These are phyloP conservation scores for Pristionchus entomophagus DNA, from an alignment of 2,888 invertebrate species.

Conservation along the genomic window DNA sequence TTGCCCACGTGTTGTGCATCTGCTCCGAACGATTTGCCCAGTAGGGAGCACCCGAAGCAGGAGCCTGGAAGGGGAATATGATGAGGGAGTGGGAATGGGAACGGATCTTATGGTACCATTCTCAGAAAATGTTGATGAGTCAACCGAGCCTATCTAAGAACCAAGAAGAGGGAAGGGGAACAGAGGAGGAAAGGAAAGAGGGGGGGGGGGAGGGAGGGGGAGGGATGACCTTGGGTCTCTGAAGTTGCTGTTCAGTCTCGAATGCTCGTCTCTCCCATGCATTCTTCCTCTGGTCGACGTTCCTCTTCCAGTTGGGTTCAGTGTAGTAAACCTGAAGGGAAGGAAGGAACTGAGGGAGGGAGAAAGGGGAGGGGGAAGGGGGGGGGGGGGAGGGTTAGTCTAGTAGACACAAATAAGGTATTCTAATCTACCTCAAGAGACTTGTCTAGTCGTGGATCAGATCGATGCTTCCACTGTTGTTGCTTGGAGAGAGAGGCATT, in stretches of 20 bases:
- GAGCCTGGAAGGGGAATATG: conserved; percentile 52
- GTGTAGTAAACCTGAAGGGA: conserved; percentile 66
- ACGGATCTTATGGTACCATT: too few species aligned
- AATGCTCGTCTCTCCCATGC: conserved; percentile 71
- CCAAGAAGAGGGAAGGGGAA: conserved; percentile 9
- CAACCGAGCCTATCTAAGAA: background rate
- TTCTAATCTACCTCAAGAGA: conserved; percentile 48
- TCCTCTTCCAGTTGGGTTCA: conserved; percentile 73
- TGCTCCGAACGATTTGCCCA: conserved; percentile 67
- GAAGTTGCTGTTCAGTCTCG: conserved; percentile 66
- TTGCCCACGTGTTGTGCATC: conserved; percentile 70
- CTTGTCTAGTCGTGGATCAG: conserved; percentile 61
- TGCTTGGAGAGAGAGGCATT: conserved; percentile 62
- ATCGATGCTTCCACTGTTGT: conserved; percentile 61
- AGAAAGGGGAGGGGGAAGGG: background rate
- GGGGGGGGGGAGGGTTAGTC: background rate
- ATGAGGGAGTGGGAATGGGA: too few species aligned
- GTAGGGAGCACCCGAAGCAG: conserved; percentile 63
- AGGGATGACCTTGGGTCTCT: conserved; percentile 67
- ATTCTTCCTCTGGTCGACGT: conserved; percentile 66
- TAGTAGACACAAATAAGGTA: background rate
- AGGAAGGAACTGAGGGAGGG: background rate
- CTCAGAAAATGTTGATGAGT: background rate
- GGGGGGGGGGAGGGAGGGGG: background rate
- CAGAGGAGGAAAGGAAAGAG: background rate